Conservation (phyloP, 2,797 vertebrate species). For the Sebastes hopkinsi region DNA sequence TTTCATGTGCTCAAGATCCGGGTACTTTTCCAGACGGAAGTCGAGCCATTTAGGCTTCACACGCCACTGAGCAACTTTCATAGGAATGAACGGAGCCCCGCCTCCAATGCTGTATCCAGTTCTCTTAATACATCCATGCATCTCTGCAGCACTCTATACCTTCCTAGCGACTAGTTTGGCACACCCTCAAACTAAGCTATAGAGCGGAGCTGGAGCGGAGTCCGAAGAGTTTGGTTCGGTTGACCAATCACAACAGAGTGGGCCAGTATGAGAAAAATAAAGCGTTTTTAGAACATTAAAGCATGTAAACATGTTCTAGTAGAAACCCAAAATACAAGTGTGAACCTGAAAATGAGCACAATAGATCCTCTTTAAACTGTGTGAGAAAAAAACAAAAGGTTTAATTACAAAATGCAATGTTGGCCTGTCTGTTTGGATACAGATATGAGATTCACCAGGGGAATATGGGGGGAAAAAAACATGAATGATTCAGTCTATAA, state of each 20-base stretch:
- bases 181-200: background rate
- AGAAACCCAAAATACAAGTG: background rate
- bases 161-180: background rate
- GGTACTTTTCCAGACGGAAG: too few species aligned
- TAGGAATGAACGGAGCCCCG: too few species aligned
- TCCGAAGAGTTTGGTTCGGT: background rate
- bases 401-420: background rate
- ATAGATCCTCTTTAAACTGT: background rate
- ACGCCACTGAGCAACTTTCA: too few species aligned
- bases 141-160: background rate
- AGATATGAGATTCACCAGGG: background rate
- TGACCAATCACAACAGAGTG: background rate
- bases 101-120: too few species aligned
- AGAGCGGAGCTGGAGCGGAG: background rate
- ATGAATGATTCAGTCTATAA: slow-evolving; percentile 46
- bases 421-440: background rate
- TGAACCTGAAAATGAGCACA: background rate
- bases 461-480: background rate
- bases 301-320: background rate
- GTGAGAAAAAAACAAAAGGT: background rate
- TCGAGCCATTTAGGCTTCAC: too few species aligned
- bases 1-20: too few species aligned
- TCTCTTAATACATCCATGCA: background rate
- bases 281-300: background rate
- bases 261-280: background rate